Percentiles rank a stretch among this genome's conserved stretches.
phyloP scores from a whole-genome alignment of 2,797 vertebrate genomes.

The Acomys russatus region DNA sequence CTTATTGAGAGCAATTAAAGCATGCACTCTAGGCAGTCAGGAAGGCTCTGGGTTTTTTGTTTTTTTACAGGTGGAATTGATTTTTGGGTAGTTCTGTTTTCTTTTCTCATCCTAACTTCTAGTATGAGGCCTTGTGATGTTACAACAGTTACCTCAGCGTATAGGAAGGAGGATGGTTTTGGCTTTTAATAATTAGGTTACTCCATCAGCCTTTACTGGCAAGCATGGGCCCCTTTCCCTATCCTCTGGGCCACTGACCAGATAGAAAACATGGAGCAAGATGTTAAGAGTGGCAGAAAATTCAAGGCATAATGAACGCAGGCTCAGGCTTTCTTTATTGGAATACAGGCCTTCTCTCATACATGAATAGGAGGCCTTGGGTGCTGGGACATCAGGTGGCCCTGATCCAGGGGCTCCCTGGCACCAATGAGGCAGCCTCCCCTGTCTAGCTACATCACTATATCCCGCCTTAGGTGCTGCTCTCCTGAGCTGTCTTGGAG shows the following conservation, averaged over 20 bases:
- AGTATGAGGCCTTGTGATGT: neutral
- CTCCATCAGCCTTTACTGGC: neutral
- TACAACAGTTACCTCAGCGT: neutral
- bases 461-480: neutral
- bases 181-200: conserved; percentile 29
- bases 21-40: neutral
- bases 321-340: neutral
- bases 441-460: neutral
- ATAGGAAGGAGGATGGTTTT: neutral
- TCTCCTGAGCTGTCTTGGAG: neutral
- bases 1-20: conserved; percentile 62
- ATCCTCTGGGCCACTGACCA: neutral
- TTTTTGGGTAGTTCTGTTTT: neutral
- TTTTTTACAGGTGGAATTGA: conserved; percentile 32
- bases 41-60: neutral
- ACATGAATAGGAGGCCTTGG: neutral
- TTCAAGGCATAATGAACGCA: neutral
- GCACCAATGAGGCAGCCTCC: neutral
- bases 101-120: conserved; percentile 30
- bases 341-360: neutral
- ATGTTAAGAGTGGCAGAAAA: neutral
- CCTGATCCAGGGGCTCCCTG: neutral
- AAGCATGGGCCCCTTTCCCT: neutral
- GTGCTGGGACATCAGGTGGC: neutral
- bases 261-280: neutral